phyloP scores from a whole-genome alignment of 2,113 vertebrate species.

The Ondatra zibethicus region DNA sequence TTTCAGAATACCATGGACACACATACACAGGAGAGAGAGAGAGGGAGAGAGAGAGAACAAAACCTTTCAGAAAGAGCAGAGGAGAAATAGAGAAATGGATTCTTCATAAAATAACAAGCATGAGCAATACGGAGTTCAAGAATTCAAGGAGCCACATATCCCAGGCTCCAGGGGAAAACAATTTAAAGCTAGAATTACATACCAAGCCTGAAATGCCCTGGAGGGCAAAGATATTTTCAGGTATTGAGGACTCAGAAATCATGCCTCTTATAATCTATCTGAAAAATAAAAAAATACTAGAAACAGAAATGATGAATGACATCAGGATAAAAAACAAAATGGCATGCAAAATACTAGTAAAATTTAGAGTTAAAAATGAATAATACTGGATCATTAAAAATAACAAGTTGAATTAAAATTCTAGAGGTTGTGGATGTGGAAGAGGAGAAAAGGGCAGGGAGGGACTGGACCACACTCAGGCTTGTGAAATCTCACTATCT shows the following conservation, averaged over 20 bases:
- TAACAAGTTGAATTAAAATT: background rate
- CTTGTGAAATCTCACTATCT: background rate
- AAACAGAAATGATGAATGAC: background rate
- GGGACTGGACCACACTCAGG: background rate
- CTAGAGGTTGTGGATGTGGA: background rate
- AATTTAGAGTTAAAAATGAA: background rate
- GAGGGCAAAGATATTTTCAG: slow-evolving; percentile 30
- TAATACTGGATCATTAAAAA: background rate
- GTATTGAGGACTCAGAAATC: background rate
- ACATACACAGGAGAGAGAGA: background rate
- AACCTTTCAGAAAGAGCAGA: slow-evolving; percentile 41
- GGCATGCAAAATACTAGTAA: background rate
- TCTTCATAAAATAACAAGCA: slow-evolving; percentile 1
- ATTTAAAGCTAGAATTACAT: slow-evolving; percentile 19
- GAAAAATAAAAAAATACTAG: slow-evolving; percentile 25
- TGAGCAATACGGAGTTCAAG: background rate
- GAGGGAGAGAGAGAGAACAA: background rate
- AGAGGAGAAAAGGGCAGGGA: background rate
- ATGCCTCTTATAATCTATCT: background rate
- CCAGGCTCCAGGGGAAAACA: background rate
- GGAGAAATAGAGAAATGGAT: background rate
- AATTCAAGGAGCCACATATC: background rate
- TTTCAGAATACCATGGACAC: background rate
- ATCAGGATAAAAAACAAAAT: background rate
- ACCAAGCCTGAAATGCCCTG: background rate